Percentiles rank a stretch among this genome's conserved stretches.
These are phyloP conservation scores for Ormyrus rosae DNA, from an alignment of 2,888 invertebrate species.

Conservation along the genomic window DNA sequence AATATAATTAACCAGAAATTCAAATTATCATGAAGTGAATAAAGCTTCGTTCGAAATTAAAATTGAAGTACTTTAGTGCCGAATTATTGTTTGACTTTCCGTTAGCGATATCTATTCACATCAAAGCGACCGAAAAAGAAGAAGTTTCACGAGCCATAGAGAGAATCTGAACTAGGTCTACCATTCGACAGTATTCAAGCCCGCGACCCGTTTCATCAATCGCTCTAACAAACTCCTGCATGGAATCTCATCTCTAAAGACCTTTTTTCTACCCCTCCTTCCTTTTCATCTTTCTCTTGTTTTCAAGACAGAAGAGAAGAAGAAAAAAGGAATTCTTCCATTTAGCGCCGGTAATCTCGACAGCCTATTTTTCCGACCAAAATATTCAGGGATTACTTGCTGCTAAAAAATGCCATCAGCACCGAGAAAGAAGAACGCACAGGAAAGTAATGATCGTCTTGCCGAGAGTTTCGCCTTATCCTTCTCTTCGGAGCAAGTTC, in stretches of 20 bases:
- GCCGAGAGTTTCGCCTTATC: conserved; percentile 15
- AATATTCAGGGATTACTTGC: neutral
- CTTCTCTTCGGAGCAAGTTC: conserved; percentile 6
- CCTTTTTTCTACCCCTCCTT: conserved; percentile 8
- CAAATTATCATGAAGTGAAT: too few species aligned
- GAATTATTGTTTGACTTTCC: conserved; percentile 14
- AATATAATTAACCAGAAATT: too few species aligned
- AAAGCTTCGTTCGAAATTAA: too few species aligned
- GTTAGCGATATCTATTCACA: neutral
- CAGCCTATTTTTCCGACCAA: neutral
- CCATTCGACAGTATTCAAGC: neutral
- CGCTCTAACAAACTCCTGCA: conserved; percentile 35
- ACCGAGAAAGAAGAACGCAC: conserved; percentile 17
- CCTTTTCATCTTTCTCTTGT: neutral
- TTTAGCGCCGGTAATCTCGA: neutral
- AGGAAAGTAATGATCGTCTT: conserved; percentile 4
- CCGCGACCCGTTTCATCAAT: conserved; percentile 14
- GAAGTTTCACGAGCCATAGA: too few species aligned
- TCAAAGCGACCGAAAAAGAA: neutral
- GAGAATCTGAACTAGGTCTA: too few species aligned
- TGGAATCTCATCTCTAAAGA: neutral
- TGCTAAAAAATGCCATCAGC: conserved; percentile 3
- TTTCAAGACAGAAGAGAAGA: neutral
- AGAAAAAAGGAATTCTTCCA: neutral
- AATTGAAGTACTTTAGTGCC: too few species aligned